phyloP scores from a whole-genome alignment of 2,888 invertebrate species.

The Blomia tropicalis region DNA sequence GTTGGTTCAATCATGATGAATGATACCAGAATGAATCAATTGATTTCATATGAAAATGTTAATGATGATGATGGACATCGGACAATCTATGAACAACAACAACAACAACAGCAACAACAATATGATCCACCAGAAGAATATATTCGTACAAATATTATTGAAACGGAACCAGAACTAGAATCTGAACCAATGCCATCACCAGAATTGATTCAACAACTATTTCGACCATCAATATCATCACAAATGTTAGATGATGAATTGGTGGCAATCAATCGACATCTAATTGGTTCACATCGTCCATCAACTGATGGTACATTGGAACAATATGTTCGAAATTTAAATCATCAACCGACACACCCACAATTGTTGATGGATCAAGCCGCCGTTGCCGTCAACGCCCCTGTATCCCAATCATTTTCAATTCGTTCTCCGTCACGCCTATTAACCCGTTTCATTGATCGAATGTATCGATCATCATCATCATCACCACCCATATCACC shows the following conservation, averaged over 20 bases:
- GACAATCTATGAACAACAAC: no score
- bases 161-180: no score
- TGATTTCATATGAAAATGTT: no score
- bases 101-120: no score
- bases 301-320: background rate
- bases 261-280: background rate
- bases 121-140: no score
- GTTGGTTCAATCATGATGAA: no score
- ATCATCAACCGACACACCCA: background rate
- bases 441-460: background rate
- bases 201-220: background rate
- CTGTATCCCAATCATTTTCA: background rate
- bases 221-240: background rate
- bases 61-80: no score
- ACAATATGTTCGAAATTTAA: background rate
- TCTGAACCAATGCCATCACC: background rate
- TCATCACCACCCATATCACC: background rate
- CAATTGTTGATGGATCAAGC: background rate
- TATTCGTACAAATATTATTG: no score
- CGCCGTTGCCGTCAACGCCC: background rate
- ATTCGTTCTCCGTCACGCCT: background rate
- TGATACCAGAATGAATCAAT: no score
- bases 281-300: background rate
- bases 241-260: background rate
- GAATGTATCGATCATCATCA: conserved; percentile 1